phyloP scores from a whole-genome alignment of 2,888 invertebrate genomes.

The Agrochola circellaris region DNA sequence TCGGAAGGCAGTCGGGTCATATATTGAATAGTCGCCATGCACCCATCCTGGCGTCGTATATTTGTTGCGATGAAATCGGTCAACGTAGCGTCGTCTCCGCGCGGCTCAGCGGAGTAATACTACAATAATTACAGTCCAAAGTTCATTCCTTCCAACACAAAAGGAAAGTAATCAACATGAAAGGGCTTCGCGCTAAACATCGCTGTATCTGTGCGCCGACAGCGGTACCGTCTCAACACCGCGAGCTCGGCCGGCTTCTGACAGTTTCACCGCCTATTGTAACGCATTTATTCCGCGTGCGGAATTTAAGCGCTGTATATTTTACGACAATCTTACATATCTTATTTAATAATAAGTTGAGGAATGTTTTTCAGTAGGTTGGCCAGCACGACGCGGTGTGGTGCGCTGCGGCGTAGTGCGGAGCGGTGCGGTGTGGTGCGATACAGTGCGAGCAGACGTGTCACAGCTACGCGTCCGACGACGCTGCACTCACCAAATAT shows the following conservation, averaged over 20 bases:
- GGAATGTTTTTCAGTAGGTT: too few species aligned
- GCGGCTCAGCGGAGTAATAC: constrained; percentile 15
- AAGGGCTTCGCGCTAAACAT: constrained; percentile 3
- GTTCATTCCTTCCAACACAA: constrained; percentile 52
- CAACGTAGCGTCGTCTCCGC: neutral
- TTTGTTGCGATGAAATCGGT: neutral
- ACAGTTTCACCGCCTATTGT: neutral
- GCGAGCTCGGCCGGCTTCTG: neutral
- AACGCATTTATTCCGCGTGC: neutral
- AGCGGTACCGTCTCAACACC: neutral
- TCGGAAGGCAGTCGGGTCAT: too few species aligned
- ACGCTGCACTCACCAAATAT: constrained; percentile 25
- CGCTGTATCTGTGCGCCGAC: constrained; percentile 12
- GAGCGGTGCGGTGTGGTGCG: neutral
- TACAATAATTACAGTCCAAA: constrained; percentile 40
- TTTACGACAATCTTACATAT: neutral
- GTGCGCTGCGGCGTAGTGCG: neutral
- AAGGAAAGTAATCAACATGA: constrained; percentile 62
- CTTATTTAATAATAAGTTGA: too few species aligned
- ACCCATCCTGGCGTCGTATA: neutral
- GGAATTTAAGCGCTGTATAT: neutral
- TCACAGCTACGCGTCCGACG: neutral
- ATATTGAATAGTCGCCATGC: neutral
- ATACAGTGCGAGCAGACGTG: neutral
- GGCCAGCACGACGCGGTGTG: neutral